phyloP scores from a whole-genome alignment of 92 coral and sea anemone species.

The Pocillopora meandrina region DNA sequence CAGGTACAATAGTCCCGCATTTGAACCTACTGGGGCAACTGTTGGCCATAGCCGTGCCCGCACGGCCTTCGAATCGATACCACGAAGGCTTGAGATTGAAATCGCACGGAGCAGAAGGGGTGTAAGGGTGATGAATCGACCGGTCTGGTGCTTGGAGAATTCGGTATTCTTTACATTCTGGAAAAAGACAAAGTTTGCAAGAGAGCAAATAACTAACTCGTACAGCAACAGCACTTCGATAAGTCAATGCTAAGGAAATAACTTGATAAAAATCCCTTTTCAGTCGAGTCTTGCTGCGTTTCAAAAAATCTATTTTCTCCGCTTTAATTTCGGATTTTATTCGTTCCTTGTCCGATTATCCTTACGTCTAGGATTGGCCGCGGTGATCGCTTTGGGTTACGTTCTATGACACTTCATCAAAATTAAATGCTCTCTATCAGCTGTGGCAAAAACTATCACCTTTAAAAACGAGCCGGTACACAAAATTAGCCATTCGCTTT shows the following conservation, averaged over 20 bases:
- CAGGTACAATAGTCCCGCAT: slow-evolving; percentile 42
- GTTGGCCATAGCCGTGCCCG: slow-evolving; percentile 38
- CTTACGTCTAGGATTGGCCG: too few relatives aligned
- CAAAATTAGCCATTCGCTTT: slow-evolving; percentile 38
- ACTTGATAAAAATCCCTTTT: too few relatives aligned
- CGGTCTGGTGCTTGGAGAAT: slow-evolving; percentile 29
- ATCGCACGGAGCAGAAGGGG: slow-evolving; percentile 1
- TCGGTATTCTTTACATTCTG: slow-evolving; percentile 22
- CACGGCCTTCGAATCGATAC: slow-evolving; percentile 43
- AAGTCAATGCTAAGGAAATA: too few relatives aligned
- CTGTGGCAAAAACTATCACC: not conserved
- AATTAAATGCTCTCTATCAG: too few relatives aligned
- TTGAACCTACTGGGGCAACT: not conserved
- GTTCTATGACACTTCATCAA: too few relatives aligned
- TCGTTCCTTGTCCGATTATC: too few relatives aligned
- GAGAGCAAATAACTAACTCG: not conserved
- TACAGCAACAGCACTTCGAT: too few relatives aligned
- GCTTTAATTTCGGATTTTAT: too few relatives aligned
- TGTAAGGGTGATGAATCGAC: slow-evolving; percentile 8
- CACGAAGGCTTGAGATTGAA: not conserved
- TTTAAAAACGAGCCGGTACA: slow-evolving; percentile 45
- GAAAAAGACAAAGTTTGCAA: not conserved
- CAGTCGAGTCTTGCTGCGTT: too few relatives aligned
- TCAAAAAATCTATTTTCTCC: too few relatives aligned
- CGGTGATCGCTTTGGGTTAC: too few relatives aligned